These are phyloP conservation scores for Carassius auratus DNA, from an alignment of 2,113 vertebrate genomes.

Conservation along the genomic window DNA sequence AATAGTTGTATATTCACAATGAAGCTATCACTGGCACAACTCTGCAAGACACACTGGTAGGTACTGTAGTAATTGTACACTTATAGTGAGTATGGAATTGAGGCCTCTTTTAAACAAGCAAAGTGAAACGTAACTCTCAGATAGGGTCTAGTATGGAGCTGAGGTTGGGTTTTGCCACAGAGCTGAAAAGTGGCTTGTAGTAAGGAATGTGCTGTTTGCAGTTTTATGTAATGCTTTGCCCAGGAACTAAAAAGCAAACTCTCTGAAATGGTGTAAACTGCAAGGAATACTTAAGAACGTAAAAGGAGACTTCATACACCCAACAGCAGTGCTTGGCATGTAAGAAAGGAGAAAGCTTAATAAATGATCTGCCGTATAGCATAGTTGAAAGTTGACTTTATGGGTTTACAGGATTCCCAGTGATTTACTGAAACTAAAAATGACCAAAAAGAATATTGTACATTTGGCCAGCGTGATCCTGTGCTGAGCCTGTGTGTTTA, in stretches of 20 bases:
- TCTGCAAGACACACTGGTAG: slow-evolving; percentile 78
- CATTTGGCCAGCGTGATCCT: not conserved
- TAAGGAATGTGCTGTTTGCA: not conserved
- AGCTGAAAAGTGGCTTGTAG: not conserved
- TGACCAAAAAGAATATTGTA: slow-evolving; percentile 4
- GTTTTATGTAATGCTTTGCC: not conserved
- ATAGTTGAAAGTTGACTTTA: not conserved
- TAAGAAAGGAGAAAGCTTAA: slow-evolving; percentile 1
- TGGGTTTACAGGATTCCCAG: slow-evolving; percentile 19
- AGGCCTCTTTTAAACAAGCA: slow-evolving; percentile 26
- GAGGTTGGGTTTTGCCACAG: not conserved
- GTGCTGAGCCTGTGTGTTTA: slow-evolving; percentile 24
- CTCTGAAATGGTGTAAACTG: slow-evolving; percentile 10
- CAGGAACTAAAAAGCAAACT: not conserved
- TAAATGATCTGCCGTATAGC: slow-evolving; percentile 17
- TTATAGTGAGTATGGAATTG: slow-evolving; percentile 64
- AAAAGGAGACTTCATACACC: not conserved
- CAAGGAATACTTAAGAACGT: not conserved
- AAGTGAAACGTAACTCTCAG: not conserved
- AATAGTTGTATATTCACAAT: slow-evolving; percentile 93
- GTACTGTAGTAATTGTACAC: slow-evolving; percentile 82
- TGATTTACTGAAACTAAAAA: slow-evolving; percentile 3
- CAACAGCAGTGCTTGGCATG: not conserved
- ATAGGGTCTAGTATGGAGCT: not conserved
- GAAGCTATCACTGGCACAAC: slow-evolving; percentile 96